phyloP scores from a whole-genome alignment of 2,797 vertebrate species.

The Falco columbarius region DNA sequence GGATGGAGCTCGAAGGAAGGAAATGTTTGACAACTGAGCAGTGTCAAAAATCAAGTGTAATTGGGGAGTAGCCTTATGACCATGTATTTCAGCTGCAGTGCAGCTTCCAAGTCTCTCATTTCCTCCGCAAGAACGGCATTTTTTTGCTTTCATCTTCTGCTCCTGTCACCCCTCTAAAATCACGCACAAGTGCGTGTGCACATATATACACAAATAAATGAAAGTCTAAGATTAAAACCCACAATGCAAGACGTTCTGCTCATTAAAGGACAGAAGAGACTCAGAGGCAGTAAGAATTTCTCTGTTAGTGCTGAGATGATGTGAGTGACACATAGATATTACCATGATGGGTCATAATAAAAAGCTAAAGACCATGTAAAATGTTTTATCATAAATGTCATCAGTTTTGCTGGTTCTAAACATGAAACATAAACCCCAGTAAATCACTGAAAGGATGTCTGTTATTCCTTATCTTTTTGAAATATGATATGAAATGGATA shows the following conservation, averaged over 20 bases:
- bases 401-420: not conserved
- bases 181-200: not conserved
- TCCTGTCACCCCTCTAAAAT: not conserved
- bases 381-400: not conserved
- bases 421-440: not conserved
- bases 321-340: not conserved
- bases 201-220: not conserved
- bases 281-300: not conserved
- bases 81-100: not conserved
- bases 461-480: not conserved
- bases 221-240: not conserved
- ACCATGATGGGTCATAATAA: not conserved
- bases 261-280: not conserved
- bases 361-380: constrained; percentile 15
- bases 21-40: not conserved
- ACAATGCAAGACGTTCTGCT: not conserved
- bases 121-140: rapidly evolving
- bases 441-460: not conserved
- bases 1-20: not conserved
- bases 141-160: not conserved
- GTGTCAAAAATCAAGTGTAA: not conserved
- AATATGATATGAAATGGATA: not conserved
- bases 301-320: not conserved
- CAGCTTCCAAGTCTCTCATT: not conserved
- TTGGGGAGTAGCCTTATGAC: not conserved